Percentiles rank a stretch among this genome's conserved stretches.
phyloP scores from a whole-genome alignment of 1,140 invertebrate species.

The Drosophila truncata region DNA sequence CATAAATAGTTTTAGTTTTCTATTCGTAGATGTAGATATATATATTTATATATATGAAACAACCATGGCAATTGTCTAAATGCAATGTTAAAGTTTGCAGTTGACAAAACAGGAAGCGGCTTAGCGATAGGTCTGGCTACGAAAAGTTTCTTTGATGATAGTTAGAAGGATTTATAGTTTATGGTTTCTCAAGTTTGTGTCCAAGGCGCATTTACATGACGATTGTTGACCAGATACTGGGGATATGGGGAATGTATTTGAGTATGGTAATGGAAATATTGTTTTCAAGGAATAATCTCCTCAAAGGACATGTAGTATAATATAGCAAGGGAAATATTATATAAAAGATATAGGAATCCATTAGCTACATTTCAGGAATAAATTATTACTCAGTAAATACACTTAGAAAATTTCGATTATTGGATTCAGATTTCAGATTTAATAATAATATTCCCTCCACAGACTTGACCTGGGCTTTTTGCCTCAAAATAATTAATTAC shows the following conservation, averaged over 20 bases:
- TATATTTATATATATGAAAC: conserved; percentile 1
- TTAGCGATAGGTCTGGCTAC: conserved; percentile 18
- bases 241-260: background rate
- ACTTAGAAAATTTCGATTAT: too few relatives aligned
- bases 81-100: conserved; percentile 50
- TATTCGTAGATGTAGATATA: conserved; percentile 11
- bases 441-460: background rate
- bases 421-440: too few relatives aligned
- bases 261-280: background rate
- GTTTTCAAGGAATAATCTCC: background rate
- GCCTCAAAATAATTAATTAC: background rate
- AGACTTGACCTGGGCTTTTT: background rate
- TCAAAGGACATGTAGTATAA: background rate
- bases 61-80: conserved; percentile 34
- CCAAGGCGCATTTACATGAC: conserved; percentile 29
- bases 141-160: conserved; percentile 42
- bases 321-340: too few relatives aligned
- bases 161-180: conserved; percentile 48
- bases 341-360: background rate
- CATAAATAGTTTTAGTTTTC: conserved; percentile 50
- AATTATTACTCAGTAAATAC: too few relatives aligned
- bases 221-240: conserved; percentile 4
- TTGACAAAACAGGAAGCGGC: conserved; percentile 48
- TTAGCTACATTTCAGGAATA: too few relatives aligned
- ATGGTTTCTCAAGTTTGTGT: conserved; percentile 38